Evolutionary conservation across 2,888 invertebrate genomes (phyloP), one percentile per base, ranked within the genome.

Genomic region (Pyrrhia umbra): DNA sequence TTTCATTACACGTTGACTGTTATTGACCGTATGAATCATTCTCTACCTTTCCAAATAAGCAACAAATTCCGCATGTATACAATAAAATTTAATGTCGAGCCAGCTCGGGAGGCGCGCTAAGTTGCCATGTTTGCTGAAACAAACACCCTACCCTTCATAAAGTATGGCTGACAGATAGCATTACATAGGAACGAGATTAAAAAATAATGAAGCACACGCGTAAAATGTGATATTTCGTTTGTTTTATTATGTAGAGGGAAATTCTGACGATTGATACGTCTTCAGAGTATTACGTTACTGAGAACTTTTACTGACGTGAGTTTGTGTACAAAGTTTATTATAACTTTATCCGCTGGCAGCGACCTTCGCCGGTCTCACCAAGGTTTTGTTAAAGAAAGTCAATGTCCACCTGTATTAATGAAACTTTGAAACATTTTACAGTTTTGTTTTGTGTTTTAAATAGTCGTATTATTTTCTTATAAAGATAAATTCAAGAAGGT

Each of bases 141-240:
- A 72, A 75, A 77, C 63, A 63, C 54, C 68, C 71, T 70, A 43
- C 52, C 55, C 63, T 74, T 47, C 63, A 65, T 73, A 68, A 70
- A 72, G 63, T 60, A 79, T 50, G 68, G 39, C 72, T 72, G 69
- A 69, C 74, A 74, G 70, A 72, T 69, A 69, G 57, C 57, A 76
- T 68, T 75, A 79, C 64, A 58, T 67, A 67, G 39, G 49, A 37
- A 63, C 49, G 25, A 62, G 61, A 76, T 79, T 79, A 72, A 75
- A 75, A 71, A 72, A 68, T 71, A 75, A 71, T 60, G 60, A 77
- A 50, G 30, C 20, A 37, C 50, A 23, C 56, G 25, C 42, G 46
- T 57, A 51, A 49, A 61, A 75, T 49, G 16, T 58, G 13, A 76
- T 60, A 50, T 65, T 59, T 45, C 13, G 20, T 30, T 42, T 23